Base-by-base conservation (phyloP, 2,888 invertebrate species). In the Lutraria lutraria region DNA sequence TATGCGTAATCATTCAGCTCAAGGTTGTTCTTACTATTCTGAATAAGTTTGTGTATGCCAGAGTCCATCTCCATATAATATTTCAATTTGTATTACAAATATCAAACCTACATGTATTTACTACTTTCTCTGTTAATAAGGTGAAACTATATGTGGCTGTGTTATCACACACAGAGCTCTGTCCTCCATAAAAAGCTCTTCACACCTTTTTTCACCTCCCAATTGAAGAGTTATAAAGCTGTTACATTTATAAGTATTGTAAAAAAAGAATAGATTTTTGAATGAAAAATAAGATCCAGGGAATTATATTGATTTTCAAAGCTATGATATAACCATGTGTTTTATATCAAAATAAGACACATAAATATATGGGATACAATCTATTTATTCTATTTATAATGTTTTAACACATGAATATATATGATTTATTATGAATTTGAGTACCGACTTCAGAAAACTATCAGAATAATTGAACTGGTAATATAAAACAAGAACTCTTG, bases 81-180 rank as follows among this genome's bases (percentile, higher is more conserved):
- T 68, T 68, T 68, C 63, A 68, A 68, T 68, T 68, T 68, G 63
- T 68, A 68, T 68, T 68, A 68, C 25, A 68, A n/a, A 8, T 68
- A 68, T 68, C 25, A n/a, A n/a, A n/a, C 25, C n/a, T 68, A 13
- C n/a, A 13, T 68, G 63, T 68, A 68, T 68, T 68, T 68, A 68
- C 63, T 12, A 68, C 63, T 68, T 68, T n/a, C 25, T 25, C 6
- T 25, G 63, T n/a, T 3, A 13, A 68, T 21, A 16, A 56, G 15
- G 56, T 56, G 6, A 8, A 13, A 2, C 6, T 8, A 56, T 56
- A 56, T 56, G 56, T 56, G 13, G 56, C 56, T 56, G n/a, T n/a
- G 25, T 68, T 8, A 68, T n/a, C n/a, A 25, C 63, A 68, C 63
- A 68, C n/a, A 68, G 63, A 68, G 12, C 25, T 12, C 10, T 68